Percentiles rank a stretch among this genome's conserved stretches.
These are phyloP conservation scores for Noturus placidus DNA, from an alignment of 2,113 vertebrate species.

Conservation along the genomic window DNA sequence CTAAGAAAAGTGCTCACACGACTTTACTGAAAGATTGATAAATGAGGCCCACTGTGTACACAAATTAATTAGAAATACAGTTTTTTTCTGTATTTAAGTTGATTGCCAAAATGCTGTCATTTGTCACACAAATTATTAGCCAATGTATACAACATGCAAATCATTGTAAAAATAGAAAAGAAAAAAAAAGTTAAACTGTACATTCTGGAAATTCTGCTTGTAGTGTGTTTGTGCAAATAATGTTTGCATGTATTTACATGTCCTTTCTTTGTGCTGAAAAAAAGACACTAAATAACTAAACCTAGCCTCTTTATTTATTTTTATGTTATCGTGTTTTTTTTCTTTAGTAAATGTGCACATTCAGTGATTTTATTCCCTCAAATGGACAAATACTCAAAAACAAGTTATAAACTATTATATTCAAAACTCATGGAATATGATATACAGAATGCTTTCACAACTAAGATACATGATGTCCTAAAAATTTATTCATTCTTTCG, in stretches of 20 bases:
- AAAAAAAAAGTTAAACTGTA: not conserved
- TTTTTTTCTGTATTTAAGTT: not conserved
- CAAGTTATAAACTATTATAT: not conserved
- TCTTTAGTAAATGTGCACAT: not conserved
- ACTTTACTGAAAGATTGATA: not conserved
- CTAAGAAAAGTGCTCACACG: not conserved
- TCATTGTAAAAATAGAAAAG: not conserved
- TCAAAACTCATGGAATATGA: not conserved
- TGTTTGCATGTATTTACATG: slow-evolving; percentile 2
- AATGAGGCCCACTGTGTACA: not conserved
- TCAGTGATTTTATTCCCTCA: not conserved
- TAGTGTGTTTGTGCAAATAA: not conserved
- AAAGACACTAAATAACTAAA: not conserved
- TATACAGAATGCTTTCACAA: not conserved
- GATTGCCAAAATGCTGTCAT: not conserved
- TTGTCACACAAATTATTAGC: not conserved
- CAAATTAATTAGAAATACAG: not conserved
- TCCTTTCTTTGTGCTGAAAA: not conserved
- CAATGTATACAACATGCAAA: not conserved
- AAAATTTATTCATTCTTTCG: not conserved
- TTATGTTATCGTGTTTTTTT: not conserved
- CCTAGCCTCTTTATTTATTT: not conserved
- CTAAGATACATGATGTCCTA: not conserved
- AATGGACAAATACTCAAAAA: not conserved
- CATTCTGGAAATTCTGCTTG: not conserved